Evolutionary conservation across 2,888 invertebrate genomes (phyloP).

Genomic region (Chaetogeoica ovagalla): DNA sequence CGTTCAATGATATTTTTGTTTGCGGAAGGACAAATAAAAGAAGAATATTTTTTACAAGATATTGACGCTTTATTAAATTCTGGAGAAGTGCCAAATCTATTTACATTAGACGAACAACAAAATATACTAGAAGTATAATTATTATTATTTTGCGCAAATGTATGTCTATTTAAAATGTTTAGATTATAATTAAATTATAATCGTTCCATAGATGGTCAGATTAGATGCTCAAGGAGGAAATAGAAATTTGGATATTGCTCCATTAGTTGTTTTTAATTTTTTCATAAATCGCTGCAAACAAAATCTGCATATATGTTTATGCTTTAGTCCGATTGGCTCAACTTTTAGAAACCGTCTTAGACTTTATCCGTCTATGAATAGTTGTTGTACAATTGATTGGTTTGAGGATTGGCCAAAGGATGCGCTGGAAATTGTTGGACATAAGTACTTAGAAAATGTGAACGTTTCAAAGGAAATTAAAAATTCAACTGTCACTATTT

Average conservation of each 20-base stretch:
- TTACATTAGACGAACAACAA: constrained; percentile 79
- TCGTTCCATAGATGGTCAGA: constrained; percentile 63
- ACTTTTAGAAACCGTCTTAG: constrained; percentile 76
- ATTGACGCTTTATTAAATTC: constrained; percentile 81
- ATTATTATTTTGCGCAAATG: not conserved
- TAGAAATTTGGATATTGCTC: constrained; percentile 79
- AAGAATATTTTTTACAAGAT: constrained; percentile 79
- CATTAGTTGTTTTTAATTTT: constrained; percentile 71
- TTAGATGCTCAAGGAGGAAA: constrained; percentile 75
- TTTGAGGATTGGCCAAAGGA: constrained; percentile 88
- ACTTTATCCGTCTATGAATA: constrained; percentile 81
- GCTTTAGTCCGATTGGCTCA: constrained; percentile 84
- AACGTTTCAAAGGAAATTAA: constrained; percentile 71
- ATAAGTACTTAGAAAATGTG: constrained; percentile 72
- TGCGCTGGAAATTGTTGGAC: constrained; percentile 78
- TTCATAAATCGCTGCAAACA: constrained; percentile 79
- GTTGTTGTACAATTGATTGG: constrained; percentile 90
- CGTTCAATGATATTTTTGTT: constrained; percentile 76
- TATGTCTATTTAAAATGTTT: not conserved
- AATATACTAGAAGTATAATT: constrained; percentile 72
- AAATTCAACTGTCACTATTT: constrained; percentile 71
- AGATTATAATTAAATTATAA: not conserved
- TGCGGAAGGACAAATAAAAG: constrained; percentile 79
- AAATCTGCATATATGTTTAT: constrained; percentile 78
- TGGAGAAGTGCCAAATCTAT: constrained; percentile 85